These are phyloP conservation scores for Hofmannophila pseudospretella DNA, from an alignment of 2,888 invertebrate species.

Conservation along the genomic window DNA sequence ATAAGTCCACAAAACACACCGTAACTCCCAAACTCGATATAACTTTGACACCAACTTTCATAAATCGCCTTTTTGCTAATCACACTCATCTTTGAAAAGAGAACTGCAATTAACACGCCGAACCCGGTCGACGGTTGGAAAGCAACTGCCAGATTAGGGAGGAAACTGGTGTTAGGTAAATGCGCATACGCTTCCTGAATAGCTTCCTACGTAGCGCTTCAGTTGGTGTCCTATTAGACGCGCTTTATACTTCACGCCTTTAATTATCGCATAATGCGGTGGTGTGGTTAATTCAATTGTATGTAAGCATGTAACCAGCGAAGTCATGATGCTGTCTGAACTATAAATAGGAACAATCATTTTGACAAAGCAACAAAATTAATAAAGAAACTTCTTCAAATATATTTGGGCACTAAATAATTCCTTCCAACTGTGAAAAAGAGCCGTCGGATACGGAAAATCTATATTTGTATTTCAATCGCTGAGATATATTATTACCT, in stretches of 20 bases:
- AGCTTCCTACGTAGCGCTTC: conserved; percentile 34
- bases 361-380: too few species aligned
- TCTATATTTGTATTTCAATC: too few species aligned
- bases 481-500: too few species aligned
- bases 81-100: conserved; percentile 35
- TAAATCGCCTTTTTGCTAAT: conserved; percentile 25
- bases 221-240: conserved; percentile 38
- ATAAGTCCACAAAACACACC: conserved; percentile 7
- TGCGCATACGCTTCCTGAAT: conserved; percentile 44
- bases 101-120: conserved; percentile 26
- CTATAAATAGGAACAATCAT: too few species aligned
- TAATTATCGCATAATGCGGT: conserved; percentile 9
- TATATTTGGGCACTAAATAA: too few species aligned
- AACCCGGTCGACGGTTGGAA: conserved; percentile 32
- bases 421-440: too few species aligned
- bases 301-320: not conserved
- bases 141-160: conserved; percentile 38
- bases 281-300: not conserved
- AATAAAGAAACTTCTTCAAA: too few species aligned
- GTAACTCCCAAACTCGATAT: conserved; percentile 19
- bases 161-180: conserved; percentile 45
- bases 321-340: not conserved
- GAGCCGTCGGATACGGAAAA: too few species aligned
- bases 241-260: conserved; percentile 38
- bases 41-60: conserved; percentile 32